These are phyloP conservation scores for Oligia fasciuncula DNA, from an alignment of 2,888 invertebrate genomes.

Conservation along the genomic window DNA sequence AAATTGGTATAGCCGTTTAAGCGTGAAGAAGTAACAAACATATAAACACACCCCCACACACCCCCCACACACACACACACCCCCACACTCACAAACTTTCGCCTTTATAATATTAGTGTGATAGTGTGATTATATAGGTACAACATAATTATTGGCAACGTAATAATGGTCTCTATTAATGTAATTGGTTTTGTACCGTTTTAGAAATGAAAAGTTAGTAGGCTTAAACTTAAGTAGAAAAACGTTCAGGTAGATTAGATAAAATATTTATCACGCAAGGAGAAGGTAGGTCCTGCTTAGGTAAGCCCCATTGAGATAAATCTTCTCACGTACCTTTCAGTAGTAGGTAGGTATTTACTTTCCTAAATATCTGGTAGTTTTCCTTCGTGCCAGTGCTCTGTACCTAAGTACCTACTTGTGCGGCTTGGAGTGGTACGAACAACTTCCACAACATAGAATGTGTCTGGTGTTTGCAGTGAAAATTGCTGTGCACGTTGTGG, in stretches of 20 bases:
- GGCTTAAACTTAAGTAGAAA: neutral
- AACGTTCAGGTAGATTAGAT: conserved; percentile 24
- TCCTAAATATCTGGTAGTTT: conserved; percentile 44
- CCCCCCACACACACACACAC: no score
- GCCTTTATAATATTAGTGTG: no score
- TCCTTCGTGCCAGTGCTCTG: conserved; percentile 18
- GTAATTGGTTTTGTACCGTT: neutral
- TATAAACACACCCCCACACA: no score
- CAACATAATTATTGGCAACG: neutral
- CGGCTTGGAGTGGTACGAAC: conserved; percentile 27
- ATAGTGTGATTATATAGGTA: no score
- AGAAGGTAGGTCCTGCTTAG: conserved; percentile 10
- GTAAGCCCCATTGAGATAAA: conserved; percentile 49
- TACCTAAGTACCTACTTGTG: conserved; percentile 26
- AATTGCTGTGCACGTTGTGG: conserved; percentile 14
- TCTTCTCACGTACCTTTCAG: conserved; percentile 44
- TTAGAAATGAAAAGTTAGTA: neutral
- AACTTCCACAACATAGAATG: conserved; percentile 18
- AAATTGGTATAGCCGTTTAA: no score
- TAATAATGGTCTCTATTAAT: neutral
- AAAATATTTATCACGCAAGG: conserved; percentile 48
- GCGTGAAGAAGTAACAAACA: no score
- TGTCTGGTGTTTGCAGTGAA: conserved; percentile 33
- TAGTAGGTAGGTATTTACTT: conserved; percentile 51
- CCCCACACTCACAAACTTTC: no score